Conservation (phyloP, 2,113 vertebrate genomes). For the Paedocypris sp. region DNA sequence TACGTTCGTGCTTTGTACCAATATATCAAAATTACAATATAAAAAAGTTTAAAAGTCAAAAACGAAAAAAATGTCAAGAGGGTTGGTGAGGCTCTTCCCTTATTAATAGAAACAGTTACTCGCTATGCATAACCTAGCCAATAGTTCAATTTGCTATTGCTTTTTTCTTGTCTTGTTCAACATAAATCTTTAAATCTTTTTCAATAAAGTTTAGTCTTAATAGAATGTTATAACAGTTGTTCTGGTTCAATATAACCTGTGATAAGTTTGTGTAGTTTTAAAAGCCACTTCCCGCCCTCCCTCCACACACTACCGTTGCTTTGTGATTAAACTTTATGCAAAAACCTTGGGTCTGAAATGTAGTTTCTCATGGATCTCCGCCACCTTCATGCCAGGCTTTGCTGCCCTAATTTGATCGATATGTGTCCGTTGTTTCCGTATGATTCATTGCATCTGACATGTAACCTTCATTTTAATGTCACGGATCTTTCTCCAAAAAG, state of each 20-base stretch:
- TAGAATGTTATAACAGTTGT: constrained; percentile 99
- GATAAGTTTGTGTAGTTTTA: constrained; percentile 99
- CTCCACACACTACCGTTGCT: constrained; percentile 70
- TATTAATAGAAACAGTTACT: constrained; percentile 99
- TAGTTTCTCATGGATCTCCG: constrained; percentile 61
- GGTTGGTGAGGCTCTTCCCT: constrained; percentile 93
- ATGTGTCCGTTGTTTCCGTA: constrained; percentile 57
- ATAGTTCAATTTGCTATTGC: constrained; percentile 99
- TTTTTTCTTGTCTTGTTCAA: constrained; percentile 99
- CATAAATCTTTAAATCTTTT: constrained; percentile 95
- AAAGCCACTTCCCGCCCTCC: constrained; percentile 71
- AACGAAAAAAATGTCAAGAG: constrained; percentile 76
- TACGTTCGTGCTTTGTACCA: constrained; percentile 99
- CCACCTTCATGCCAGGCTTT: constrained; percentile 52
- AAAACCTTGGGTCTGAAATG: constrained; percentile 72
- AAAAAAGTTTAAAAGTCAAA: constrained; percentile 82
- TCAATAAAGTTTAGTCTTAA: constrained; percentile 99
- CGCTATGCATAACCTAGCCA: constrained; percentile 99
- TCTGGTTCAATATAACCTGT: constrained; percentile 99
- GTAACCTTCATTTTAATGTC: constrained; percentile 57
- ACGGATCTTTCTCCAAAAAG: constrained; percentile 55
- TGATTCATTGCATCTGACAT: constrained; percentile 63
- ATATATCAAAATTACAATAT: constrained; percentile 93
- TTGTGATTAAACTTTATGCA: constrained; percentile 75
- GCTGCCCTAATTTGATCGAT: constrained; percentile 49